Percentiles rank a stretch among this genome's conserved stretches.
Conservation (phyloP, 2,888 invertebrate genomes). For the Limnephilus lunatus region DNA sequence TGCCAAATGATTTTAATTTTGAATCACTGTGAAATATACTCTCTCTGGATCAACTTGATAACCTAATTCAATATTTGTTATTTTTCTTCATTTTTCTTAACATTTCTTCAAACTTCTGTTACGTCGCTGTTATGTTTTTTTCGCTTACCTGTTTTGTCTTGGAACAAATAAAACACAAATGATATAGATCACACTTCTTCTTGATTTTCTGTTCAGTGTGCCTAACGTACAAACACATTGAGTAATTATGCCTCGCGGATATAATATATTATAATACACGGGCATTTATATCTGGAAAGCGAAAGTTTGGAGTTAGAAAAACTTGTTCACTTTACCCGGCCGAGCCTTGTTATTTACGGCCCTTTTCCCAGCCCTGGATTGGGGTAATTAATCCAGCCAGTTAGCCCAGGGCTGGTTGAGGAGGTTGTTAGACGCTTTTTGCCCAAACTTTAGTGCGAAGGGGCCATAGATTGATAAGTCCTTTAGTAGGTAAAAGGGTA, state of each 20-base stretch:
- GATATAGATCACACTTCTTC: too few species aligned
- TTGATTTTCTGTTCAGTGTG: too few species aligned
- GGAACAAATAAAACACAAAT: too few species aligned
- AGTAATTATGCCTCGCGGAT: neutral
- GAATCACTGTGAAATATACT: too few species aligned
- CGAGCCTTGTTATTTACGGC: conserved; percentile 44
- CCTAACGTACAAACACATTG: neutral
- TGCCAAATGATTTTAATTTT: too few species aligned
- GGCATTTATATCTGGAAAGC: neutral
- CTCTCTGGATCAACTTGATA: too few species aligned
- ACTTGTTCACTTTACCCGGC: conserved; percentile 2
- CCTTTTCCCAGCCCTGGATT: conserved; percentile 54
- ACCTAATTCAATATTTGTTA: too few species aligned
- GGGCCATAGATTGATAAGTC: neutral
- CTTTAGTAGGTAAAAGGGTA: neutral
- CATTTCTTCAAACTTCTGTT: too few species aligned
- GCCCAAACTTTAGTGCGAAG: neutral
- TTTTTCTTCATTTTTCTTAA: too few species aligned
- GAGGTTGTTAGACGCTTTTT: neutral
- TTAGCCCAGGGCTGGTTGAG: conserved; percentile 9
- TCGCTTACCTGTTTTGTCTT: too few species aligned
- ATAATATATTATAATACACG: conserved; percentile 9
- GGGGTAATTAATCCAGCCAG: conserved; percentile 63
- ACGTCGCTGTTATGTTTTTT: too few species aligned
- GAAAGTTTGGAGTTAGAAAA: conserved; percentile 18